phyloP scores from a whole-genome alignment of 1,140 invertebrate species.

The Theocolax elegans region DNA sequence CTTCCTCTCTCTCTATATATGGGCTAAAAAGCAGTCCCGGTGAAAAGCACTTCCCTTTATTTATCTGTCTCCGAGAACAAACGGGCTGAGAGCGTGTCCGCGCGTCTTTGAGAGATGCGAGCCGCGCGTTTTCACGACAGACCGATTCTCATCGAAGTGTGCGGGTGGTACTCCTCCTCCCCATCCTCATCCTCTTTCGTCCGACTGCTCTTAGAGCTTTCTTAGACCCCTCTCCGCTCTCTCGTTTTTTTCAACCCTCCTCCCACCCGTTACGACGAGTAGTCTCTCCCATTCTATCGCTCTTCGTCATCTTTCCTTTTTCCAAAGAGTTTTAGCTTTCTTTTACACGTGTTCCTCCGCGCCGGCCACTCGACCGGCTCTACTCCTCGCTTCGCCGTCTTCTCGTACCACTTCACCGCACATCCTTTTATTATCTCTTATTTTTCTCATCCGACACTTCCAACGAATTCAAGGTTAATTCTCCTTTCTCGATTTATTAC shows the following conservation, averaged over 20 bases:
- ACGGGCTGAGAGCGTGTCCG: neutral
- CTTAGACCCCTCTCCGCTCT: slow-evolving; percentile 1
- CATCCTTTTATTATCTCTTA: slow-evolving; percentile 13
- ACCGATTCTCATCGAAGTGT: too few species aligned
- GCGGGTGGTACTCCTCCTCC: too few species aligned
- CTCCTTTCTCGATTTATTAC: too few species aligned
- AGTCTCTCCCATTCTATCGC: too few species aligned
- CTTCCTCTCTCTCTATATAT: too few species aligned
- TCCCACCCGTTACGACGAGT: too few species aligned
- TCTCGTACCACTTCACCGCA: neutral
- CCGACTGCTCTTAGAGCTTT: too few species aligned
- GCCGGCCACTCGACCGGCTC: slow-evolving; percentile 12
- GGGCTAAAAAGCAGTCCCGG: neutral
- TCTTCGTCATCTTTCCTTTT: too few species aligned
- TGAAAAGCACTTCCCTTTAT: slow-evolving; percentile 28
- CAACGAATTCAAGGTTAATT: neutral
- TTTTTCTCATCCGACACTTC: slow-evolving; percentile 13
- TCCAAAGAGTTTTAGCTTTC: slow-evolving; percentile 27
- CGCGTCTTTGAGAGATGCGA: neutral
- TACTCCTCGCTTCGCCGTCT: neutral
- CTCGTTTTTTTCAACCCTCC: slow-evolving; percentile 25
- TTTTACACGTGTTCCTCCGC: slow-evolving; percentile 7
- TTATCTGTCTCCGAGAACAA: slow-evolving; percentile 27
- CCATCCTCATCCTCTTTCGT: too few species aligned
- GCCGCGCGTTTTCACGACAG: neutral